phyloP scores from a whole-genome alignment of 2,888 invertebrate species.

The Strigamia maritima region DNA sequence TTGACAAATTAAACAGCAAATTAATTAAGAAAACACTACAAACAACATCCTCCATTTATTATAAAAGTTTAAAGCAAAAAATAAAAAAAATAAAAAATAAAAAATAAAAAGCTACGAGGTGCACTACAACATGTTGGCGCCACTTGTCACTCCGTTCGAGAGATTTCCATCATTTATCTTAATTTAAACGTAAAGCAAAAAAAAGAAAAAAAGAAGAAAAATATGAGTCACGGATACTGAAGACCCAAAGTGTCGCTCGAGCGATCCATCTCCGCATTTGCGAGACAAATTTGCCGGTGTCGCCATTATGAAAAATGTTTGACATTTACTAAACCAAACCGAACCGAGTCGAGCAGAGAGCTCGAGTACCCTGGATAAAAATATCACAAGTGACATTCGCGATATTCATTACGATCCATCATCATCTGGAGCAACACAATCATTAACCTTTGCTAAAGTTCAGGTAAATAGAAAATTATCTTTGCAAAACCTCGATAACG shows the following conservation, averaged over 20 bases:
- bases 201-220: background rate
- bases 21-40: background rate
- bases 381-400: conserved; percentile 21
- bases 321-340: background rate
- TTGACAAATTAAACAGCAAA: background rate
- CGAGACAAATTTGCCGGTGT: background rate
- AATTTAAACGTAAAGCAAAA: background rate
- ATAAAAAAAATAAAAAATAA: background rate
- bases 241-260: background rate
- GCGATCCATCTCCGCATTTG: background rate
- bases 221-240: conserved; percentile 22
- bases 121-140: conserved; percentile 23
- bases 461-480: conserved; percentile 29
- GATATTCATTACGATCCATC: conserved; percentile 37
- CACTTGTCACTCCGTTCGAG: background rate
- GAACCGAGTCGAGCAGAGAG: background rate
- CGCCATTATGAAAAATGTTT: background rate
- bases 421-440: background rate
- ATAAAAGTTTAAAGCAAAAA: background rate
- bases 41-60: background rate
- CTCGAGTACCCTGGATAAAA: background rate
- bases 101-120: background rate
- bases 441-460: conserved; percentile 27
- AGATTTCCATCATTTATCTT: conserved; percentile 27
- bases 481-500: background rate